Evolutionary conservation across 2,113 vertebrate genomes (phyloP).

Genomic region (Strix aluco): DNA sequence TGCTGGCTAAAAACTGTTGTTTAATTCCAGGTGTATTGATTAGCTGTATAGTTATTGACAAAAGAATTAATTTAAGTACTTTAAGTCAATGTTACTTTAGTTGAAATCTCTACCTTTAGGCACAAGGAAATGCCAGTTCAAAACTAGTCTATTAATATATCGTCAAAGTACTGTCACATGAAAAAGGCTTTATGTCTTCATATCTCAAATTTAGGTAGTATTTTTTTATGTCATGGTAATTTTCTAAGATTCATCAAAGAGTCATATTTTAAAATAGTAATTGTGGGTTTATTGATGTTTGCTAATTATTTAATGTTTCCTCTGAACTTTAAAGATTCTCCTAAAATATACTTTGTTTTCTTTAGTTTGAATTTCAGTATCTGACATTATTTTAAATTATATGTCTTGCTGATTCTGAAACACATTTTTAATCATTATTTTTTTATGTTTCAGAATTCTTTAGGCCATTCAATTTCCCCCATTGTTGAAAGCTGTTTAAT

Average conservation of each 20-base stretch:
- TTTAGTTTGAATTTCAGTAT: slow-evolving; percentile 58
- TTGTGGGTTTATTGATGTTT: slow-evolving; percentile 58
- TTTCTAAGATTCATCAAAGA: slow-evolving; percentile 5
- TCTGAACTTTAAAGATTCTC: slow-evolving; percentile 60
- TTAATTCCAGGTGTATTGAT: slow-evolving; percentile 84
- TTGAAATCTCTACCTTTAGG: slow-evolving; percentile 63
- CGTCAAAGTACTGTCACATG: slow-evolving; percentile 39
- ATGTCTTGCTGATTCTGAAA: slow-evolving; percentile 63
- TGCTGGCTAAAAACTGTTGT: slow-evolving; percentile 71
- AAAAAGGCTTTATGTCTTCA: slow-evolving; percentile 1
- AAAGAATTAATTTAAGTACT: slow-evolving; percentile 85
- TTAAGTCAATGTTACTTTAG: slow-evolving; percentile 78
- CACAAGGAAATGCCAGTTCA: slow-evolving; percentile 60
- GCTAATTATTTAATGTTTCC: slow-evolving; percentile 57
- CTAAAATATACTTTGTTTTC: slow-evolving; percentile 69
- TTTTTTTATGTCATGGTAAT: not conserved
- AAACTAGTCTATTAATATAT: slow-evolving; percentile 57
- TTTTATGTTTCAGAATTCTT: slow-evolving; percentile 71
- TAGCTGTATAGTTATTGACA: slow-evolving; percentile 82
- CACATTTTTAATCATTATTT: slow-evolving; percentile 75
- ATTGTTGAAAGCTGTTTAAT: slow-evolving; percentile 76
- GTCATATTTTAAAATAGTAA: slow-evolving; percentile 50
- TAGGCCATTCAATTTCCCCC: slow-evolving; percentile 54
- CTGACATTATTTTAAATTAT: slow-evolving; percentile 68
- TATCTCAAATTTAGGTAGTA: not conserved